Evolutionary conservation across 2,888 invertebrate genomes (phyloP).

Genomic region (Trisateles emortualis): DNA sequence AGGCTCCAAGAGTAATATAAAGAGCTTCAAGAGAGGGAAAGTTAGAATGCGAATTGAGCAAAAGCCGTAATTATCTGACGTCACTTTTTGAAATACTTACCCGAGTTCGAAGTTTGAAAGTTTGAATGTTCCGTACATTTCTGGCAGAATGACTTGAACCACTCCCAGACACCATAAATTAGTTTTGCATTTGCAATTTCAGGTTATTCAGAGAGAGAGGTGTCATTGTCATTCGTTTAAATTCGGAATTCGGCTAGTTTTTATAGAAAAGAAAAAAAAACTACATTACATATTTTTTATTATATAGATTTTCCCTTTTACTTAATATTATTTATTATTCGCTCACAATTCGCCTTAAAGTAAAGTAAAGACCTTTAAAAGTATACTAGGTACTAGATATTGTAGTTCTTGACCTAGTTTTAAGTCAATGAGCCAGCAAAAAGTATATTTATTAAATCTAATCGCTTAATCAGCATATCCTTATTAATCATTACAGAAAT

Average conservation of each 20-base stretch:
- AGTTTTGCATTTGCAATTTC: constrained; percentile 5
- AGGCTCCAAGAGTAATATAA: constrained; percentile 14
- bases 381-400: constrained; percentile 12
- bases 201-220: constrained; percentile 9
- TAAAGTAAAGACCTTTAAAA: neutral
- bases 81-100: constrained; percentile 26
- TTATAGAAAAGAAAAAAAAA: neutral
- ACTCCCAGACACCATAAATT: constrained; percentile 23
- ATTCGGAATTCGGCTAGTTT: neutral
- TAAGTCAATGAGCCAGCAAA: constrained; percentile 8
- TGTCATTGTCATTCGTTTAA: neutral
- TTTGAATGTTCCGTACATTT: constrained; percentile 16
- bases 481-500: neutral
- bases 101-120: constrained; percentile 24
- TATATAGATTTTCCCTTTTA: too few relatives aligned
- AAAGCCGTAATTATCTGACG: constrained; percentile 5
- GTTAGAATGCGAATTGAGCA: constrained; percentile 15
- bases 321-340: neutral
- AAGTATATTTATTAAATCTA: constrained; percentile 12
- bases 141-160: constrained; percentile 19
- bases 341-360: neutral
- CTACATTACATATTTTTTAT: too few relatives aligned
- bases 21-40: constrained; percentile 22
- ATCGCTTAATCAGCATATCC: constrained; percentile 15
- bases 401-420: constrained; percentile 34